These are phyloP conservation scores for Garrulus glandarius DNA, from an alignment of 2,797 vertebrate species.

Conservation along the genomic window DNA sequence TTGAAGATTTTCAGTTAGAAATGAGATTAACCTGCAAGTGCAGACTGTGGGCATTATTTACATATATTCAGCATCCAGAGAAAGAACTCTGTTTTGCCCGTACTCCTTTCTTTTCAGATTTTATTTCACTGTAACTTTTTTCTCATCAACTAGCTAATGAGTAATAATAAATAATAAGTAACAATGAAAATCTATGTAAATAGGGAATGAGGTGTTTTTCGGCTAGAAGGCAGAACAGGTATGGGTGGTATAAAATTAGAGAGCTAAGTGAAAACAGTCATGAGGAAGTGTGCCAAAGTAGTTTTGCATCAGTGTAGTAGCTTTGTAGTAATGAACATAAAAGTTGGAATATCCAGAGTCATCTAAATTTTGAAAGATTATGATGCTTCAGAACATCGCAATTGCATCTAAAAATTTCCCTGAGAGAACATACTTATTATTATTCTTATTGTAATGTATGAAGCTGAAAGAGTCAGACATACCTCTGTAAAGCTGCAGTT, in stretches of 20 bases:
- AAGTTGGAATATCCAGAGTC: neutral
- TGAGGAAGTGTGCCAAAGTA: neutral
- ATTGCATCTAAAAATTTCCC: neutral
- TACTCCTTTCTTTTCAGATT: neutral
- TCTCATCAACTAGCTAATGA: neutral
- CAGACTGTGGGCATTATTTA: neutral
- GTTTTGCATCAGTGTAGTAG: neutral
- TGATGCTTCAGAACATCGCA: neutral
- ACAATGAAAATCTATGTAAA: neutral
- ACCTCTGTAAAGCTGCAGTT: neutral
- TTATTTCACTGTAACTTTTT: neutral
- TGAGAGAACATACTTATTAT: neutral
- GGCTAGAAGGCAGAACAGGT: neutral
- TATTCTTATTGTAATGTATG: neutral
- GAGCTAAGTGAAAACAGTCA: neutral
- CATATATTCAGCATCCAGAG: neutral
- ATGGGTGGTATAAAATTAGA: neutral
- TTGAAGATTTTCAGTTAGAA: neutral
- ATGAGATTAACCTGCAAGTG: neutral
- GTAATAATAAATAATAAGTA: neutral
- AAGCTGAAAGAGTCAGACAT: neutral
- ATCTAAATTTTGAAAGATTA: neutral
- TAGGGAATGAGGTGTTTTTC: neutral
- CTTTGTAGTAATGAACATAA: neutral
- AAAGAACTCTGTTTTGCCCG: neutral